Evolutionary conservation across 2,113 vertebrate genomes (phyloP), one percentile per base, ranked within the genome.

Genomic region (Sarotherodon lohbergeri): DNA sequence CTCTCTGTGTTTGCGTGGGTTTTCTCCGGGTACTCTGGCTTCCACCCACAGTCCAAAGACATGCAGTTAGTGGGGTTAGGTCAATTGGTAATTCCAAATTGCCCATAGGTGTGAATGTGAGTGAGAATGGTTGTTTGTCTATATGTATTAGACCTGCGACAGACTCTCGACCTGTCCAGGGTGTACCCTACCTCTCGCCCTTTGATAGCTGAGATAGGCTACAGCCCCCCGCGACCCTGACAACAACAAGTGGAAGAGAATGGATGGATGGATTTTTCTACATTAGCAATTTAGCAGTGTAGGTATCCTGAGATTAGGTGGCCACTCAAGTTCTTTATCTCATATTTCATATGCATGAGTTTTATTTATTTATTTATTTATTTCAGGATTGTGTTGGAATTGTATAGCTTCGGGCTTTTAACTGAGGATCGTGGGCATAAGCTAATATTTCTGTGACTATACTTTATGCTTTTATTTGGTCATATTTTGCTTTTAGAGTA

Each of bases 211-310:
- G 6, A 68, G 34, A 68, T 68, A 39, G 63, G 19, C 63, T 39
- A 39, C 19, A 68, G 63, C 1, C 34, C 32, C 6, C 34, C 1
- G 11, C 6, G 0, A 5, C 34, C 61, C 34, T 22, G 19, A 8
- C 34, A 68, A 39, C 11, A 0, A 68, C 1, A 22, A 22, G 34
- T 13, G 19, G 34, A 68, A 68, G 34, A 13, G 11, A 39, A 22
- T 22, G 34, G 63, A 68, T 39, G 34, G 61, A 39, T 66, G 61
- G 3, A 0, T 19, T 61, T 48, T 81, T 56, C 27, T 16, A 24
- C 4, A 50, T 3, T 22, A 22, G 79, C n/a, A 57, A 17, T 22
- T 32, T 78, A 19, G 2, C 27, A 0, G 4, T n/a, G 17, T 5
- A n/a, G 6, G 4, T 8, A 78, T 34, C 24, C 32, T 78, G 14